Base-by-base conservation (phyloP, 2,113 vertebrate species). In the Eulacestoma nigropectus region DNA sequence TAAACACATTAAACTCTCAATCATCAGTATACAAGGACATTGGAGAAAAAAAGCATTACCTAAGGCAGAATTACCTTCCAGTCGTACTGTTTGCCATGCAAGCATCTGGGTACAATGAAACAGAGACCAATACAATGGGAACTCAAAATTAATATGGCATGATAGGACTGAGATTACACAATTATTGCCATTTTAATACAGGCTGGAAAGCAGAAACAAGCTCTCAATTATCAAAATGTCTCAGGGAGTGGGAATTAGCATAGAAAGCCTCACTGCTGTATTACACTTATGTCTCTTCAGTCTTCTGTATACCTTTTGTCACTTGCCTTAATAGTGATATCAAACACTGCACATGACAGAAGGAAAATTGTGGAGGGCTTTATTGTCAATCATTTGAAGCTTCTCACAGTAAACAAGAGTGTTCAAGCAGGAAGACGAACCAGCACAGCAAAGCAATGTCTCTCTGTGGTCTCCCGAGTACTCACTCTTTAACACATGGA, bases 151-250 rank as follows among this genome's bases (percentile, higher is more conserved):
- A 90, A 62, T 76, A 64, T 0, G 2, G 70, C 35, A 56, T n/a
- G 27, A 72, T 53, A 89, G 30, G 39, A 50, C 42, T 47, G 37
- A 77, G 83, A 81, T 50, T 53, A 49, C 60, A 16, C 53, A 87
- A 92, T 92, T 92, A 93, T 46, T 88, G 41, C 17, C 56, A 74
- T 84, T 96, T 79, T 67, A 87, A 91, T 63, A 33, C 30, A 84
- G 42, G 32, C 3, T 69, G 74, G n/a, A 67, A 75, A 89, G 63
- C 50, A 96, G 52, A 95, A 94, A 93, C 69, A 88, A 89, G 64
- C 77, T 83, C 75, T 91, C 76, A 85, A 90, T 95, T 90, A 96
- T 33, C 70, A 68, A 83, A 95, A 89, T 68, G 33, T 55, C 82
- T 78, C 42, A 7, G 46, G 35, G 78, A 53, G 37, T 6, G 13